Base-by-base conservation (phyloP, 2,797 vertebrate genomes). In the Tokudaia tokunoshimensis region DNA sequence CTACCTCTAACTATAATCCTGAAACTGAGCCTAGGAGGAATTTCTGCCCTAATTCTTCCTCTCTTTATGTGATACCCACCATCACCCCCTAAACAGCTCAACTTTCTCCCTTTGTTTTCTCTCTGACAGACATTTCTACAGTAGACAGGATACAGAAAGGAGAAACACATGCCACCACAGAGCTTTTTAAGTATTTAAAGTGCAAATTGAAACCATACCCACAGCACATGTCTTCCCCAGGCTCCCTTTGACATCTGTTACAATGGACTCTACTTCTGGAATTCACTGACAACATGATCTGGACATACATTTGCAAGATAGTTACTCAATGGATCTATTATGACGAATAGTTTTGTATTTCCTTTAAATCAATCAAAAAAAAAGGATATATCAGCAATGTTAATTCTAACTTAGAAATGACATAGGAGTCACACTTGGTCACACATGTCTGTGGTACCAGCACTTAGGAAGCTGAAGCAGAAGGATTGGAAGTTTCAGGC, bases 231-330 rank as follows among this genome's bases (percentile, higher is more conserved):
- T 34, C 47, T 31, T 92, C 31, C 57, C 47, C 19, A 26, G 19
- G 52, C 57, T 13, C 90, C 44, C 41, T 52, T 94, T 92, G 89
- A 78, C 50, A 0, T 85, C 52, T 76, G 37, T 84, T 72, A 61
- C 31, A 94, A 90, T 29, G 65, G 72, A 92, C 44, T 89, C 44
- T 15, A 55, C 72, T 96, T 88, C 59, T 83, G n/a, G 29, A 89
- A 94, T 86, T 89, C 89, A 72, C 86, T n/a, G 67, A 94, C 63
- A 72, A 65, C 5, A 29, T 78, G 72, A 94, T 90, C 91, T 88
- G 63, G 57, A 63, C 1, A 76, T 29, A 26, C 63, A 61, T 78
- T 96, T 94, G 85, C 91, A 79, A 87, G 41, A 89, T 1, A 10
- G 76, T 94, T 63, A 47, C 17, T 95, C 52, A 95, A 76, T 44